Evolutionary conservation across 2,113 vertebrate genomes (phyloP).

Genomic region (Corvus cornix): DNA sequence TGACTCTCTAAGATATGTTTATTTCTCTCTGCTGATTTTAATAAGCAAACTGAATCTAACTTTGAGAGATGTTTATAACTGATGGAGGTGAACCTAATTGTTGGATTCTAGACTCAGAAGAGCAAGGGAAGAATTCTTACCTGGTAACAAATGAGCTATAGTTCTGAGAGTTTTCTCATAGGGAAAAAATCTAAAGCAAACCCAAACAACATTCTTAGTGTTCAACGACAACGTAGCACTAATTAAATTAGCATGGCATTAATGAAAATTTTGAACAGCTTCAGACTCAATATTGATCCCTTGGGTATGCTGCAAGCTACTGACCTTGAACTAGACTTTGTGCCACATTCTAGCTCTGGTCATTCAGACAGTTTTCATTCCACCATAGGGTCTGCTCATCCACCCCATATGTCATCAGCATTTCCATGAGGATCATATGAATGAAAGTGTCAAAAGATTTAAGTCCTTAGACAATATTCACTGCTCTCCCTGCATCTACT

Average conservation of each 20-base stretch:
- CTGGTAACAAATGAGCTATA: not conserved
- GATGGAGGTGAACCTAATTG: not conserved
- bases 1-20: not conserved
- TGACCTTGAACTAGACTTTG: not conserved
- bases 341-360: not conserved
- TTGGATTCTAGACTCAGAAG: not conserved
- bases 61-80: not conserved
- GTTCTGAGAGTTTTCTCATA: not conserved
- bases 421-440: not conserved
- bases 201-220: not conserved
- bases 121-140: not conserved
- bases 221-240: rapidly evolving
- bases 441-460: not conserved
- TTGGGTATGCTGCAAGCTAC: not conserved
- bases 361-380: not conserved
- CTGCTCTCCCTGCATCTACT: not conserved
- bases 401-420: not conserved
- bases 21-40: not conserved
- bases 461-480: not conserved
- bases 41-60: not conserved
- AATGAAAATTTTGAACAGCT: not conserved
- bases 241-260: not conserved
- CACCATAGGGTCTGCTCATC: not conserved
- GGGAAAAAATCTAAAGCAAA: not conserved
- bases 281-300: not conserved